Conservation (phyloP, 2,113 vertebrate genomes). For the Pseudopodoces humilis region DNA sequence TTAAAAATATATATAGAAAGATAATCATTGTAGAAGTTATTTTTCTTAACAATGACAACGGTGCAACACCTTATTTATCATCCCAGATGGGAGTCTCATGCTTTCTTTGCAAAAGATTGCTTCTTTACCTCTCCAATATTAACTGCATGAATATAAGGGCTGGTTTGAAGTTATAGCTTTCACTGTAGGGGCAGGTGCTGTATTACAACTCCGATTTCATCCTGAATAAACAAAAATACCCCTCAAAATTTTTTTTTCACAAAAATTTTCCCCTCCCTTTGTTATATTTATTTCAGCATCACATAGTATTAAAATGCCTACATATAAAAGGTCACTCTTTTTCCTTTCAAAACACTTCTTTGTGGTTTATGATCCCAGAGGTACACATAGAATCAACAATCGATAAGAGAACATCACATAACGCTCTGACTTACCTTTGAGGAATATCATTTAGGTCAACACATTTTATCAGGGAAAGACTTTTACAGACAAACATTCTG, state of each 20-base stretch:
- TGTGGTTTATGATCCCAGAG: constrained; percentile 69
- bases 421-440: constrained; percentile 68
- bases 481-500: constrained; percentile 67
- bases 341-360: constrained; percentile 77
- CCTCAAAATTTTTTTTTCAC: not conserved
- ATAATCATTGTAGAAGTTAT: not conserved
- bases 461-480: constrained; percentile 36
- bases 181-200: not conserved
- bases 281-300: constrained; percentile 68
- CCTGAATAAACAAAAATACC: constrained; percentile 38
- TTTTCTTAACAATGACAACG: not conserved
- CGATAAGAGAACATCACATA: constrained; percentile 73
- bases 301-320: constrained; percentile 75
- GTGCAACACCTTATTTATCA: not conserved
- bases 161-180: not conserved
- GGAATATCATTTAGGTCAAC: constrained; percentile 69
- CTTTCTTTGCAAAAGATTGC: not conserved
- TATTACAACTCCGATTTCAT: constrained; percentile 12
- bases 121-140: not conserved
- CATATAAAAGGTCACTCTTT: constrained; percentile 78
- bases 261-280: not conserved
- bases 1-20: not conserved
- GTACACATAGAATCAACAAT: constrained; percentile 73
- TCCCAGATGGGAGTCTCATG: not conserved
- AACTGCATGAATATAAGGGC: not conserved